Conservation (phyloP, 2,888 invertebrate species). For the Dendrolimus pini region DNA sequence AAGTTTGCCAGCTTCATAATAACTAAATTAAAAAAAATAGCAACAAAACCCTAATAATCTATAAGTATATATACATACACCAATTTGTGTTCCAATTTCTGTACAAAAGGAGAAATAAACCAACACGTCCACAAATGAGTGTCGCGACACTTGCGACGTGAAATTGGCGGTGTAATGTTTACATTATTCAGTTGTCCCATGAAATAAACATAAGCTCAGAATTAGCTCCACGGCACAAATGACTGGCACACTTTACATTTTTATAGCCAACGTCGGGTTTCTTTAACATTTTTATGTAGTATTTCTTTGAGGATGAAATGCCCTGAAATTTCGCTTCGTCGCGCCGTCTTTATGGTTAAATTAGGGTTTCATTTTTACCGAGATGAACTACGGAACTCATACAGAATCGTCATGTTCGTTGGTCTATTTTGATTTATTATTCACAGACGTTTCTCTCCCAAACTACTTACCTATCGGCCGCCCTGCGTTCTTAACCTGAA, state of each 20-base stretch:
- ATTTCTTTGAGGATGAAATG: slow-evolving; percentile 5
- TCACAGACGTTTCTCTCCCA: too few relatives aligned
- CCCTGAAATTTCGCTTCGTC: slow-evolving; percentile 11
- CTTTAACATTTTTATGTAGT: slow-evolving; percentile 14
- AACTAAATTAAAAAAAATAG: too few relatives aligned
- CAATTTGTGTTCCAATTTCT: not conserved
- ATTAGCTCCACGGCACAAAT: slow-evolving; percentile 31
- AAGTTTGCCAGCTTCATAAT: too few relatives aligned
- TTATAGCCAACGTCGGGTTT: slow-evolving; percentile 31
- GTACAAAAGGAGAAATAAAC: slow-evolving; percentile 5
- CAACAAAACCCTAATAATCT: too few relatives aligned
- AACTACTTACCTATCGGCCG: too few relatives aligned
- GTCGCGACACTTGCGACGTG: slow-evolving; percentile 15
- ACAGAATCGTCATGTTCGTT: too few relatives aligned
- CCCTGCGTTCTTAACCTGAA: too few relatives aligned
- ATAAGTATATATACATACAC: too few relatives aligned
- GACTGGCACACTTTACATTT: slow-evolving; percentile 40
- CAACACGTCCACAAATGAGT: slow-evolving; percentile 24
- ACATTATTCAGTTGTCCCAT: slow-evolving; percentile 39
- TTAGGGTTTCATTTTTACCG: too few relatives aligned
- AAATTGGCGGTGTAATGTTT: slow-evolving; percentile 29
- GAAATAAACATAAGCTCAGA: slow-evolving; percentile 45
- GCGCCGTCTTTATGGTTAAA: not conserved
- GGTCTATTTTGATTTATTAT: too few relatives aligned
- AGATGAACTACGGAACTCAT: too few relatives aligned